Conservation (phyloP, 2,888 invertebrate genomes). For the Eurytoma californica region DNA sequence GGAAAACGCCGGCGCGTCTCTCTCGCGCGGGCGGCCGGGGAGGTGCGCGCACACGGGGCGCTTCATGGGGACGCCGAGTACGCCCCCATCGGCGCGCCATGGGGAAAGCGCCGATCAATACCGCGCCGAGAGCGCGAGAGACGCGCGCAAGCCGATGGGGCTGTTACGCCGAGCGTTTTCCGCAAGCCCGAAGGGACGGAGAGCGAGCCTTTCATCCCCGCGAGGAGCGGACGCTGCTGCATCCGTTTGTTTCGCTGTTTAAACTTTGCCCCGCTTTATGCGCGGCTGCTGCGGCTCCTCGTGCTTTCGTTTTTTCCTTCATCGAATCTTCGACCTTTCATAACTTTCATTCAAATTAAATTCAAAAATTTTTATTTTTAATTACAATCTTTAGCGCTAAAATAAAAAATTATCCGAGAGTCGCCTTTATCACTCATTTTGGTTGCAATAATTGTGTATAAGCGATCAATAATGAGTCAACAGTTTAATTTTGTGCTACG, state of each 20-base stretch:
- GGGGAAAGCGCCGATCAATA: slow-evolving; percentile 68
- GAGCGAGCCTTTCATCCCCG: background rate
- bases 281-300: background rate
- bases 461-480: too few relatives aligned
- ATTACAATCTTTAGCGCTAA: too few relatives aligned
- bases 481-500: too few relatives aligned
- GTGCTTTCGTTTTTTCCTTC: too few relatives aligned
- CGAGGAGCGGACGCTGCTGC: background rate
- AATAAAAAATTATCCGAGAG: too few relatives aligned
- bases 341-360: too few relatives aligned
- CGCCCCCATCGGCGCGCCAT: slow-evolving; percentile 66
- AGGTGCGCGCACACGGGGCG: background rate
- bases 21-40: background rate
- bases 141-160: background rate
- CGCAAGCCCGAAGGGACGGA: background rate
- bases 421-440: too few relatives aligned
- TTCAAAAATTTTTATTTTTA: too few relatives aligned
- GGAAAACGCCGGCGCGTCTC: too few relatives aligned
- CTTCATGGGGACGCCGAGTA: slow-evolving; percentile 38
- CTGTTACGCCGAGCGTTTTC: background rate
- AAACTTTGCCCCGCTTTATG: too few relatives aligned
- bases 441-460: too few relatives aligned
- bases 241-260: background rate
- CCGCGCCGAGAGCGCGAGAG: slow-evolving; percentile 48
- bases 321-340: too few relatives aligned